phyloP scores from a whole-genome alignment of 1,140 invertebrate genomes.

The Zaprionus africanus region DNA sequence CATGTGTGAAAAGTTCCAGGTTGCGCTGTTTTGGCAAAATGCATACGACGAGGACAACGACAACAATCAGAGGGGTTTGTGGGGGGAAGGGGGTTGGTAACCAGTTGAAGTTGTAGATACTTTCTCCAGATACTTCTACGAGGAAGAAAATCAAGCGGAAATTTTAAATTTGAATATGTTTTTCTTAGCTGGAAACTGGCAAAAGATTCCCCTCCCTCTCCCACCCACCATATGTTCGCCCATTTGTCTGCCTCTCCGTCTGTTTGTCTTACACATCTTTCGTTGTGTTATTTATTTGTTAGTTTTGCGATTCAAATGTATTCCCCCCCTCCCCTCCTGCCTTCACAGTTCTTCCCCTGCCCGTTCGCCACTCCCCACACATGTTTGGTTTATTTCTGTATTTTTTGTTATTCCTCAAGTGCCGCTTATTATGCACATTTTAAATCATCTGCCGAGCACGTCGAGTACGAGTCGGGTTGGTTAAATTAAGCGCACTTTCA shows the following conservation, averaged over 20 bases:
- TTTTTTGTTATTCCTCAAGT: constrained; percentile 63
- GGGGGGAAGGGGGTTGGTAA: not conserved
- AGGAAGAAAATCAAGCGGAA: constrained; percentile 67
- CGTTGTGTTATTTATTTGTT: constrained; percentile 81
- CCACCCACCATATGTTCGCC: constrained; percentile 10
- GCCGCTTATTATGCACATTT: constrained; percentile 82
- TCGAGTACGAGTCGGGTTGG: not conserved
- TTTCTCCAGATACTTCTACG: constrained; percentile 5
- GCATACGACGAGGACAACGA: constrained; percentile 60
- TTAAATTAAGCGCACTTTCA: constrained; percentile 79
- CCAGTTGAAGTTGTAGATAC: constrained; percentile 10
- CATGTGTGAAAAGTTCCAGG: constrained; percentile 79
- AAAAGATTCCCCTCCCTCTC: not conserved
- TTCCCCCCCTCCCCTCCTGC: constrained; percentile 35
- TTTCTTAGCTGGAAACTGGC: constrained; percentile 54
- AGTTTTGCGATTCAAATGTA: constrained; percentile 82
- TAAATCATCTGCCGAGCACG: constrained; percentile 73
- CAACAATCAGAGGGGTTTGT: constrained; percentile 12
- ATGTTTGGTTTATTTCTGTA: constrained; percentile 38
- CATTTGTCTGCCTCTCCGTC: constrained; percentile 32
- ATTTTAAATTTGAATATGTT: constrained; percentile 81
- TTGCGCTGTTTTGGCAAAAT: constrained; percentile 77
- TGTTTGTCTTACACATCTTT: constrained; percentile 73
- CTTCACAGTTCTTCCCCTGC: not conserved
- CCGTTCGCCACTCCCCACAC: constrained; percentile 27